Base-by-base conservation (phyloP, 1,140 invertebrate genomes). In the Drosophila ohnishii region DNA sequence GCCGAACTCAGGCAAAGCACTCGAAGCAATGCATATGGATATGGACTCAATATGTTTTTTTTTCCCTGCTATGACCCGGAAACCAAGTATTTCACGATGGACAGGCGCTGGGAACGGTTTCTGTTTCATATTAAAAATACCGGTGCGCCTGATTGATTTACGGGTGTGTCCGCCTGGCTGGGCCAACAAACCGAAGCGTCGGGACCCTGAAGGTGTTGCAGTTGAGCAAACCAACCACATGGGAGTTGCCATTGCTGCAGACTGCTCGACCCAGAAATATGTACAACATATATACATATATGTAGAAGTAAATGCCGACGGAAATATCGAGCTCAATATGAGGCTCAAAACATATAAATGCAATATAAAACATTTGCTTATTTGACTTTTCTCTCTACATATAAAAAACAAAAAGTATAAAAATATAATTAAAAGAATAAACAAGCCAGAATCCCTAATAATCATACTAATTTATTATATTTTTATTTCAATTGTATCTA, bases 71-170 rank as follows among this genome's bases (percentile, higher is more conserved):
- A 7, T 65, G 65, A 66, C 63, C 34, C 47, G 47, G 45, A 42
- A 51, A 19, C 32, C 59, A 37, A 53, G 59, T 47, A 51, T 61
- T 50, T 22, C 30, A 25, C 16, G 42, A 13, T 34, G 44, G 45
- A 35, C 62, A 14, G 63, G 16, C 37, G 25, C 40, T 42, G 45
- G 65, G 25, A 44, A 50, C 37, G 22, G 59, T 53, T 34, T 66
- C 60, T 45, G 78, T 32, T 67, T 64, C 67, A 75, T 85, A 85
- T 85, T 85, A 78, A 78, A 86, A 82, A 79, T 86, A 67, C 75
- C 78, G 58, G 67, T 70, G 79, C 48, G 75, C 62, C 56, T 86
- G 82, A 86, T 86, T 86, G 82, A 86, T 86, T 86, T 86, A 86
- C 78, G 78, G 78, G 56, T 62, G 30, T 51, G 73, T 75, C 35